phyloP scores from a whole-genome alignment of 2,888 invertebrate genomes.

The Seira sanloemensis region DNA sequence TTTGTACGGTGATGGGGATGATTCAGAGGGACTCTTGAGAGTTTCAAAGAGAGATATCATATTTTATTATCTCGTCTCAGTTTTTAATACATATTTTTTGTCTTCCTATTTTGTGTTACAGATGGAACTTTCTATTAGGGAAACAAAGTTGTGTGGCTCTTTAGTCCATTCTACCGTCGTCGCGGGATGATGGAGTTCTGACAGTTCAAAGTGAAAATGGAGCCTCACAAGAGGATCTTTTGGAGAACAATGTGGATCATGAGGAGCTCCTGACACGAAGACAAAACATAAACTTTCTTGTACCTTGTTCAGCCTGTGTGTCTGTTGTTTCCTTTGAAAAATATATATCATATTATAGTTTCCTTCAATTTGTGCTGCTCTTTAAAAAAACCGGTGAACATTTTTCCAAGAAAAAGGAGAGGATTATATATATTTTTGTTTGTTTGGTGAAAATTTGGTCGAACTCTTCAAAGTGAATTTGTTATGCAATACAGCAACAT shows the following conservation, averaged over 20 bases:
- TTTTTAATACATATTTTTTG: neutral
- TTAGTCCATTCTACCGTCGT: neutral
- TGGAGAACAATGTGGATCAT: slow-evolving; percentile 1
- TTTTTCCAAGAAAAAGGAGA: neutral
- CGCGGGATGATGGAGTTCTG: neutral
- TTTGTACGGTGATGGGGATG: neutral
- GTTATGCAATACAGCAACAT: no score
- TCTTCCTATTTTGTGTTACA: neutral
- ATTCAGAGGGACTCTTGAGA: neutral
- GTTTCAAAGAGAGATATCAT: neutral
- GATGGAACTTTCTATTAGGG: slow-evolving; percentile 1
- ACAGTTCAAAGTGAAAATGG: neutral
- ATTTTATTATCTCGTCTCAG: neutral
- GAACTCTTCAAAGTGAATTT: no score
- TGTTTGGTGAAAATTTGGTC: no score
- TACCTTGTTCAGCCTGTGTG: neutral
- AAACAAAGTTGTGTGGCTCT: neutral
- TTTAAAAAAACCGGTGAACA: neutral
- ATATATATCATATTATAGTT: neutral
- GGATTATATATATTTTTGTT: no score
- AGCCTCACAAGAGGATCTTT: neutral
- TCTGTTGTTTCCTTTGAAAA: neutral
- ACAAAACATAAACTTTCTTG: neutral
- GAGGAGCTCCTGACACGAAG: neutral
- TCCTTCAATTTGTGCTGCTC: neutral